These are phyloP conservation scores for Hydrophis major DNA, from an alignment of 2,797 vertebrate genomes.

Conservation along the genomic window DNA sequence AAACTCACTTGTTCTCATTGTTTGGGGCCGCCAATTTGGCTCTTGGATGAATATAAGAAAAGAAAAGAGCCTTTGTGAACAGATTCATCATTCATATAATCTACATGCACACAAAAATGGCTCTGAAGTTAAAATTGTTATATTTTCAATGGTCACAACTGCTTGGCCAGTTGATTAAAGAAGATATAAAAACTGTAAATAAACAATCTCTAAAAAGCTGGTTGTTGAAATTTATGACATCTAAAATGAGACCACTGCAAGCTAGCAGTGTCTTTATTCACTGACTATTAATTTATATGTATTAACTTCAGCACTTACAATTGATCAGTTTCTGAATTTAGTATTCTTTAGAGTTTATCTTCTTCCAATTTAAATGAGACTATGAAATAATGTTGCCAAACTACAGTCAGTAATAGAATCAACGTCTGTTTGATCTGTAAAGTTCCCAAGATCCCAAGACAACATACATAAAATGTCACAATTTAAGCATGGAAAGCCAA, in stretches of 20 bases:
- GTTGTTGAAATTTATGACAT: background rate
- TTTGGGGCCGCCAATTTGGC: conserved; percentile 1
- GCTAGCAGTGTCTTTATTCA: background rate
- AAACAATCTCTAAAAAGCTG: background rate
- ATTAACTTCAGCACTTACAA: background rate
- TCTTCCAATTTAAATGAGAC: background rate
- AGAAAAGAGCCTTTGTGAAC: conserved; percentile 19
- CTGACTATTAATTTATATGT: background rate
- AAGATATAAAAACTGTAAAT: background rate
- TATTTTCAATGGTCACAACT: background rate
- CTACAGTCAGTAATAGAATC: background rate
- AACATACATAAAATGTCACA: background rate
- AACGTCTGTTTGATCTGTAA: background rate
- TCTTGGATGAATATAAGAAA: background rate
- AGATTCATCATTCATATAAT: conserved; percentile 2
- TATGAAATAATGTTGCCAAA: background rate
- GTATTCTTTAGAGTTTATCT: background rate
- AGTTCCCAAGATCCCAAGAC: background rate
- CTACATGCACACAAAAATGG: background rate
- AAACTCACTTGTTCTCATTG: conserved; percentile 25
- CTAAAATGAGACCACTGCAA: background rate
- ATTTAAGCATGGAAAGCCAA: background rate
- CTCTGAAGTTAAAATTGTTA: background rate
- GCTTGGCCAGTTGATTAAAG: background rate
- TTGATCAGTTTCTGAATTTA: background rate